These are phyloP conservation scores for Drosophila austrosaltans DNA, from an alignment of 2,888 invertebrate species.

Conservation along the genomic window DNA sequence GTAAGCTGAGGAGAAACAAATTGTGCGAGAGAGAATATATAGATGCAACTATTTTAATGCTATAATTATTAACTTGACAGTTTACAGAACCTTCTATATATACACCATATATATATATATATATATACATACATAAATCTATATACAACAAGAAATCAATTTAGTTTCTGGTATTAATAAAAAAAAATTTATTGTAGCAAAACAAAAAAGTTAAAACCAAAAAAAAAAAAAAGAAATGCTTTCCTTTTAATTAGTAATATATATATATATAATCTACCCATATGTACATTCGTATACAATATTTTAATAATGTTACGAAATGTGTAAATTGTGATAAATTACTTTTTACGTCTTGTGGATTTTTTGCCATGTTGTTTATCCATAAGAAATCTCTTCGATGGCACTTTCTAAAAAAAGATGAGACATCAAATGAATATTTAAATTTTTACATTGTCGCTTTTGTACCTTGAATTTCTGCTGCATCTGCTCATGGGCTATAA, in stretches of 20 bases:
- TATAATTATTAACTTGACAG: slow-evolving; percentile 20
- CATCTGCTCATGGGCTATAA: background rate
- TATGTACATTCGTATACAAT: slow-evolving; percentile 1
- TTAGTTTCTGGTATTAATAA: slow-evolving; percentile 78
- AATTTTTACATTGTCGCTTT: background rate
- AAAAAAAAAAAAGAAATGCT: background rate
- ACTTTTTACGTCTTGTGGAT: background rate
- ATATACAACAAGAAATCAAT: slow-evolving; percentile 61
- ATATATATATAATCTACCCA: background rate
- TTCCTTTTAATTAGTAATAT: background rate
- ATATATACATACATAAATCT: slow-evolving; percentile 69
- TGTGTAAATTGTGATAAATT: slow-evolving; percentile 1
- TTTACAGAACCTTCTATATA: slow-evolving; percentile 33
- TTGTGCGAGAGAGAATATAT: slow-evolving; percentile 44
- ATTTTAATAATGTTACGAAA: background rate
- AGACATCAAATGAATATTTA: background rate
- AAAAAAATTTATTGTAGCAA: slow-evolving; percentile 78
- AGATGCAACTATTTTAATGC: slow-evolving; percentile 43
- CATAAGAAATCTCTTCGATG: background rate
- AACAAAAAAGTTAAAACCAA: slow-evolving; percentile 41
- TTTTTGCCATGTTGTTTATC: background rate
- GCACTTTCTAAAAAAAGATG: background rate
- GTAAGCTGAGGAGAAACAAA: slow-evolving; percentile 10
- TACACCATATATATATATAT: slow-evolving; percentile 48
- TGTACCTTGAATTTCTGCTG: background rate